These are phyloP conservation scores for Drosophila repletoides DNA, from an alignment of 1,140 invertebrate genomes.

Conservation along the genomic window DNA sequence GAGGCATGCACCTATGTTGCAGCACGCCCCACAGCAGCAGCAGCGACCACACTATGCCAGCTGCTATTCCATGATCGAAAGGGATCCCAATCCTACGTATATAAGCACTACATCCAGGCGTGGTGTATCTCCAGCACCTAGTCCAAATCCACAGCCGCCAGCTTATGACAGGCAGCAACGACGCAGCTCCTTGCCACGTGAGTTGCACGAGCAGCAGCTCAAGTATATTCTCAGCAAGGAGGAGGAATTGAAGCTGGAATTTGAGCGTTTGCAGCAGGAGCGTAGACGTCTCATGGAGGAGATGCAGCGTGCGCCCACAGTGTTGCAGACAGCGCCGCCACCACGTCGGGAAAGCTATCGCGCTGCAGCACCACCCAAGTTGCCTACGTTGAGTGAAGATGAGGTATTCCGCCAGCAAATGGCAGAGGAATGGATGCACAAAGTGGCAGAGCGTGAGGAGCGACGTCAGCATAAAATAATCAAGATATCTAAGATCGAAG, in stretches of 20 bases:
- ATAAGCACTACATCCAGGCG: slow-evolving; percentile 82
- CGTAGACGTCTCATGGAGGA: slow-evolving; percentile 82
- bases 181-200: slow-evolving; percentile 86
- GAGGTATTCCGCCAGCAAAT: slow-evolving; percentile 89
- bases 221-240: slow-evolving; percentile 87
- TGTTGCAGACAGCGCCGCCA: slow-evolving; percentile 50
- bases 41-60: slow-evolving; percentile 70
- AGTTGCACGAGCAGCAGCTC: slow-evolving; percentile 87
- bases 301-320: slow-evolving; percentile 67
- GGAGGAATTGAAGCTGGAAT: slow-evolving; percentile 86
- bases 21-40: slow-evolving; percentile 53
- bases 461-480: slow-evolving; percentile 90
- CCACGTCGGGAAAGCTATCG: slow-evolving; percentile 59
- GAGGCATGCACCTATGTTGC: slow-evolving; percentile 69
- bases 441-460: slow-evolving; percentile 90
- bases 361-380: slow-evolving; percentile 54
- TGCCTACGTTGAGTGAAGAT: slow-evolving; percentile 83
- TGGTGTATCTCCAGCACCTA: slow-evolving; percentile 83
- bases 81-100: slow-evolving; percentile 83
- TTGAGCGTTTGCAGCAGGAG: slow-evolving; percentile 84
- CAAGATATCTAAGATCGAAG: slow-evolving; percentile 84
- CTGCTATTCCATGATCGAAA: slow-evolving; percentile 82
- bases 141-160: slow-evolving; percentile 72
- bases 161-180: slow-evolving; percentile 79
- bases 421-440: slow-evolving; percentile 91